Evolutionary conservation across 2,797 vertebrate species (phyloP).

Genomic region (Calcarius lapponicus): DNA sequence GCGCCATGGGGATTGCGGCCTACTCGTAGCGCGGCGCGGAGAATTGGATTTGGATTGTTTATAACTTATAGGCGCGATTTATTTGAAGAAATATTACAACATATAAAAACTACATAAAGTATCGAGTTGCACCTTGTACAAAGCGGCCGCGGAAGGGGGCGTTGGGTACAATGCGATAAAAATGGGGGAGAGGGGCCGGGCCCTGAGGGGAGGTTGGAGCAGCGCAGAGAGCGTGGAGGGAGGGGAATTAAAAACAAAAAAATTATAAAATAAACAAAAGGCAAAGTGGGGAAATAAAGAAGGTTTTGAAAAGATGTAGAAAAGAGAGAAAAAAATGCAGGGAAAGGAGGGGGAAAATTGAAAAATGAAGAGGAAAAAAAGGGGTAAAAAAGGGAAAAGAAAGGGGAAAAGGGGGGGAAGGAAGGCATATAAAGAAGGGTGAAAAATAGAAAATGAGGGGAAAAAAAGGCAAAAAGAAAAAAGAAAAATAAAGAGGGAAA

Average conservation of each 20-base stretch:
- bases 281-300: background rate
- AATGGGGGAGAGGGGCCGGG: background rate
- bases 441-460: background rate
- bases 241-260: background rate
- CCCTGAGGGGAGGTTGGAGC: background rate
- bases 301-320: background rate
- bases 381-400: background rate
- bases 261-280: background rate
- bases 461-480: too few species aligned
- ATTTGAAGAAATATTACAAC: slow-evolving; percentile 98
- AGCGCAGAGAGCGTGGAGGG: background rate
- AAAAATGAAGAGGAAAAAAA: background rate
- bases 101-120: slow-evolving; percentile 99
- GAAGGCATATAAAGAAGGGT: background rate
- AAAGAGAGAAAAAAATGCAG: background rate
- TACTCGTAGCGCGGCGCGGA: background rate
- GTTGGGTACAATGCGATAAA: slow-evolving; percentile 69
- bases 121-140: slow-evolving; percentile 79
- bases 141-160: slow-evolving; percentile 74
- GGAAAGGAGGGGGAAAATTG: too few species aligned
- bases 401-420: background rate
- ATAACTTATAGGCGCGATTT: slow-evolving; percentile 86
- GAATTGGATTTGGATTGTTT: background rate
- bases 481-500: too few species aligned
- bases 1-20: background rate